A percentile compares a stretch with the other conserved stretches of the same genome.
Evolutionary conservation across 53 echinoderm and acorn worm species (phyloP).

Genomic region (Mesocentrotus franciscanus): DNA sequence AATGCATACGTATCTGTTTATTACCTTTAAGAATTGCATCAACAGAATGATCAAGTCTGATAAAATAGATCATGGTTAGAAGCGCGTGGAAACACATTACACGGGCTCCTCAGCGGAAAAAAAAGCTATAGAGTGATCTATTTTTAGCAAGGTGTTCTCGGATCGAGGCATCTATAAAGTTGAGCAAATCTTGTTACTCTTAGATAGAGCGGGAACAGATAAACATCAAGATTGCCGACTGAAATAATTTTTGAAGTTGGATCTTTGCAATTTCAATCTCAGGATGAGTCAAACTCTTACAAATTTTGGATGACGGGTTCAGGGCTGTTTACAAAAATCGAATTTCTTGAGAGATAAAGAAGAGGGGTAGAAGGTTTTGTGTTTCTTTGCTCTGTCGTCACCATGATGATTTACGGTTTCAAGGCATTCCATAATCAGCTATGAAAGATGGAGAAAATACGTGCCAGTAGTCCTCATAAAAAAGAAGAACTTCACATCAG

Average conservation of each 20-base stretch:
- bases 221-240: constrained; percentile 58
- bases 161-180: constrained; percentile 8
- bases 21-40: neutral
- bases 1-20: neutral
- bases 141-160: constrained; percentile 33
- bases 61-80: neutral
- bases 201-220: constrained; percentile 22
- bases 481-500: neutral
- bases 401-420: constrained; percentile 46
- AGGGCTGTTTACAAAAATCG: constrained; percentile 56
- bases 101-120: neutral
- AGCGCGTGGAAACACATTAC: neutral
- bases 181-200: constrained; percentile 34
- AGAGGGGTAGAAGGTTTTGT: constrained; percentile 33
- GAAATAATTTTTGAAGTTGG: constrained; percentile 50
- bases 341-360: constrained; percentile 36
- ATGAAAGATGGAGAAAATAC: constrained; percentile 50
- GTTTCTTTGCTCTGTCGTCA: constrained; percentile 27
- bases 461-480: constrained; percentile 18
- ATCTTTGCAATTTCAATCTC: constrained; percentile 15
- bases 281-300: constrained; percentile 59
- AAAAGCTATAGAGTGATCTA: neutral
- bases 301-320: constrained; percentile 56
- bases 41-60: neutral
- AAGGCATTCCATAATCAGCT: constrained; percentile 49